Evolutionary conservation across 2,888 invertebrate genomes (phyloP), one percentile per base, ranked within the genome.

Genomic region (Melinopterus prodromus): DNA sequence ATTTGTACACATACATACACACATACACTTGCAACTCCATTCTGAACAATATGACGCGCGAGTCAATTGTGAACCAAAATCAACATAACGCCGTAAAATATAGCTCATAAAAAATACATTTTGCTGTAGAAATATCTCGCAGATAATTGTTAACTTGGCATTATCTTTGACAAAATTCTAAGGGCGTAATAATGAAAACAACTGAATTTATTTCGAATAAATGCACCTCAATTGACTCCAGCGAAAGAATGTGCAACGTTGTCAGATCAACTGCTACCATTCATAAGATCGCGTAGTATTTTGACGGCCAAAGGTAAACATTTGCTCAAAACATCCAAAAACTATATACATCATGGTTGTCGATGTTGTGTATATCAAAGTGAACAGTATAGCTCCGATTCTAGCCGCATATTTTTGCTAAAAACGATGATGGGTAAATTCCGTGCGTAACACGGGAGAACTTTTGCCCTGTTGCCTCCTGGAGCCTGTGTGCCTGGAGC

Each of bases 21-120:
- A 86, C 84, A 85, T 83, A 85, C 85, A 91, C 86, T 91, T 74
- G 37, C 90, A 91, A 91, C 92, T 92, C 92, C 92, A 92, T 92
- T 92, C 92, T 92, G 92, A 91, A 92, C 91, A 90, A 92, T 90
- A 91, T 91, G 92, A 92, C 92, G 92, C 92, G 91, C 89, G 85
- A 90, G 87, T 91, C 92, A 91, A 90, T 85, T 84, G 83, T 87
- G 82, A 75, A 79, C 81, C 81, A 81, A 81, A 81, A 38, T 76
- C 78, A 81, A 76, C 78, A 74, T 35, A 36, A 71, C 16, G 4
- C 71, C 12, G 71, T 5, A 74, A 35, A 74, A 74, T 35, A n/a
- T 74, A 74, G 35, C 74, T n/a, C n/a, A 71, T 26, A 74, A 74
- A 35, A 26, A 26, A 71, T 12, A 14, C 53, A 9, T 53, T 12